phyloP scores from a whole-genome alignment of 2,797 vertebrate species.

The Cirrhinus molitorella region DNA sequence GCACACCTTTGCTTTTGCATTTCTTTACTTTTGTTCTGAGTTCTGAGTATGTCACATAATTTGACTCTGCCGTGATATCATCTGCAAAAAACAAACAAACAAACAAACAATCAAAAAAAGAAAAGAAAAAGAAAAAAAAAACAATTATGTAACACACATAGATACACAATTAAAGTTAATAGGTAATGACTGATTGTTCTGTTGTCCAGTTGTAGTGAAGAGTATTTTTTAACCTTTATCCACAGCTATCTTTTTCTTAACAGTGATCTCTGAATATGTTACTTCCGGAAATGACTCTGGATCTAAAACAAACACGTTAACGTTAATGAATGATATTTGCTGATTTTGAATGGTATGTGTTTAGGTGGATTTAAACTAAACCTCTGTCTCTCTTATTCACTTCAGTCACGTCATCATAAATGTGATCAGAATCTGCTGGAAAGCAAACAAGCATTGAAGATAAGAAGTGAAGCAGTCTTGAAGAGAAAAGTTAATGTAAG shows the following conservation, averaged over 20 bases:
- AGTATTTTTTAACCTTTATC: not conserved
- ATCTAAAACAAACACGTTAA: not conserved
- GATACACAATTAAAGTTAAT: not conserved
- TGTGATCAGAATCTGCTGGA: not conserved
- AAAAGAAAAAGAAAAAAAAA: rapidly evolving
- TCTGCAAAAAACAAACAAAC: not conserved
- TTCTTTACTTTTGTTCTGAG: not conserved
- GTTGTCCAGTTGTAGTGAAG: not conserved
- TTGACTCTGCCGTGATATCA: not conserved
- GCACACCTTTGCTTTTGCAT: not conserved
- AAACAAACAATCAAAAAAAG: rapidly evolving
- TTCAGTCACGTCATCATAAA: not conserved
- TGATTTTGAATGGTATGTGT: not conserved
- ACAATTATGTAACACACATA: no score
- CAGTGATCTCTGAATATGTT: constrained; percentile 2
- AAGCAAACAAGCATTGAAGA: not conserved
- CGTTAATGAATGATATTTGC: not conserved
- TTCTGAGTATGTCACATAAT: not conserved
- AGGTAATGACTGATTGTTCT: not conserved
- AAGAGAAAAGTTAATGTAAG: not conserved
- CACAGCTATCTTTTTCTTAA: not conserved
- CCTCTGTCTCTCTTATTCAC: not conserved
- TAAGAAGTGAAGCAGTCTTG: not conserved
- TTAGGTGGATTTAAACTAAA: not conserved
- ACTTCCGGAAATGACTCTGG: not conserved